Percentiles rank a stretch among this genome's conserved stretches.
These are phyloP conservation scores for Tethya wilhelma DNA, from an alignment of 37 sponge, comb jelly and placozoan genomes.

Conservation along the genomic window DNA sequence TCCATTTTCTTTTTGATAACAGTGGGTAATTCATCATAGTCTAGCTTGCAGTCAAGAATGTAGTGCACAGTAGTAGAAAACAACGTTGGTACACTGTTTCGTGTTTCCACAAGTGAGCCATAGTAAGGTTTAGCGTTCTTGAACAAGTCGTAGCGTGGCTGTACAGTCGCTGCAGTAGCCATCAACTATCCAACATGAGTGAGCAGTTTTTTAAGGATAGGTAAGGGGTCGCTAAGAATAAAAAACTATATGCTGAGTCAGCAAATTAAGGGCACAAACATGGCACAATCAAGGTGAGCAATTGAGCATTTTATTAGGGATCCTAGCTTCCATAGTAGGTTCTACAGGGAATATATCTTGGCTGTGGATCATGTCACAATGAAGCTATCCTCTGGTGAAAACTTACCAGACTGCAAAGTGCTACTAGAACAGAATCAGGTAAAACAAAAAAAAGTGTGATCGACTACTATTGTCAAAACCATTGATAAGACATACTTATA, in stretches of 20 bases:
- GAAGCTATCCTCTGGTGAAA: background rate
- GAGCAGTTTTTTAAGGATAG: background rate
- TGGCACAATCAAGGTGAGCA: background rate
- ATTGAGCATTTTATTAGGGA: no score
- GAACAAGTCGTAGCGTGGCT: slow-evolving; percentile 4
- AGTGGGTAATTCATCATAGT: background rate
- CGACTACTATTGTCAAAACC: background rate
- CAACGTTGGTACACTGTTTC: slow-evolving; percentile 3
- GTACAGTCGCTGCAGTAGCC: background rate
- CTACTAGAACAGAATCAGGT: background rate
- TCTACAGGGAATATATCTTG: slow-evolving; percentile 5
- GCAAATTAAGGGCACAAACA: background rate
- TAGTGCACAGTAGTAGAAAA: background rate
- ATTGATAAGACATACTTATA: background rate
- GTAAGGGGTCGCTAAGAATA: background rate
- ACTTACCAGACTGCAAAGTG: slow-evolving; percentile 1
- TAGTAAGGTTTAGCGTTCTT: slow-evolving; percentile 10
- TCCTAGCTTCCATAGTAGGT: background rate
- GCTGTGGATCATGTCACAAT: slow-evolving; percentile 1
- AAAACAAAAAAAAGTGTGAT: background rate
- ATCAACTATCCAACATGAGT: background rate
- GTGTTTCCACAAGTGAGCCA: background rate
- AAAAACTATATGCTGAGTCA: slow-evolving; percentile 16
- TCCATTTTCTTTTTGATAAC: slow-evolving; percentile 6
- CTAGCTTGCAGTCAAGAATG: background rate